Conservation (phyloP, 2,113 vertebrate genomes). For the Merops nubicus region DNA sequence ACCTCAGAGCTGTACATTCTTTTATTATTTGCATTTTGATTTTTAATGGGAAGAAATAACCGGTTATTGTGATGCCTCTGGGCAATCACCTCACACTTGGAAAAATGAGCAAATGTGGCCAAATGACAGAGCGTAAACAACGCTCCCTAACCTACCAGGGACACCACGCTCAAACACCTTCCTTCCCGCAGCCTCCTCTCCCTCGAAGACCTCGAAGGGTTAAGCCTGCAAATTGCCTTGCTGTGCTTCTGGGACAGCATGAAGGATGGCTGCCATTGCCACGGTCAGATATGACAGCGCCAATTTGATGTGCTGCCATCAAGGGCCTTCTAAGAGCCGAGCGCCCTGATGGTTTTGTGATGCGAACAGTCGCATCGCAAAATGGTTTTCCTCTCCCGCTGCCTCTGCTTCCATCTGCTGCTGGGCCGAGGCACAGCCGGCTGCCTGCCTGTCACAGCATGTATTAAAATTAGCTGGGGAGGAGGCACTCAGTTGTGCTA, state of each 20-base stretch:
- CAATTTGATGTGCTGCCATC: constrained; percentile 93
- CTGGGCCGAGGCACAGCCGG: constrained; percentile 92
- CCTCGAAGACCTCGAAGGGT: constrained; percentile 75
- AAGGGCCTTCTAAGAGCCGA: constrained; percentile 89
- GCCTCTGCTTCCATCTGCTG: constrained; percentile 99
- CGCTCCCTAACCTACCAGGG: not conserved
- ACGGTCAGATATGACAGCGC: constrained; percentile 90
- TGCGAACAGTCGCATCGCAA: constrained; percentile 95
- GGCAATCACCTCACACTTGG: not conserved
- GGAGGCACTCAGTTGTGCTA: constrained; percentile 99
- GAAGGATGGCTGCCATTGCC: constrained; percentile 87
- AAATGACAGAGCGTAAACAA: constrained; percentile 14
- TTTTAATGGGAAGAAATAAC: not conserved
- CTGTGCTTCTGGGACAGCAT: constrained; percentile 81
- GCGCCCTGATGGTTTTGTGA: constrained; percentile 97
- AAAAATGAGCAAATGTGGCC: constrained; percentile 46
- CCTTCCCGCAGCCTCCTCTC: not conserved
- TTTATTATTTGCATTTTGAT: not conserved
- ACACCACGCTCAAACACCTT: not conserved
- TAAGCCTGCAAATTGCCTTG: constrained; percentile 78
- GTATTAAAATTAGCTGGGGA: constrained; percentile 99
- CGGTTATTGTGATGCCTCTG: not conserved
- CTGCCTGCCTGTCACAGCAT: constrained; percentile 99
- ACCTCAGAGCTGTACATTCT: not conserved
- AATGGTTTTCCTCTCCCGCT: constrained; percentile 94